These are phyloP conservation scores for Harlomillsia oculata DNA, from an alignment of 1,140 invertebrate species.

Conservation along the genomic window DNA sequence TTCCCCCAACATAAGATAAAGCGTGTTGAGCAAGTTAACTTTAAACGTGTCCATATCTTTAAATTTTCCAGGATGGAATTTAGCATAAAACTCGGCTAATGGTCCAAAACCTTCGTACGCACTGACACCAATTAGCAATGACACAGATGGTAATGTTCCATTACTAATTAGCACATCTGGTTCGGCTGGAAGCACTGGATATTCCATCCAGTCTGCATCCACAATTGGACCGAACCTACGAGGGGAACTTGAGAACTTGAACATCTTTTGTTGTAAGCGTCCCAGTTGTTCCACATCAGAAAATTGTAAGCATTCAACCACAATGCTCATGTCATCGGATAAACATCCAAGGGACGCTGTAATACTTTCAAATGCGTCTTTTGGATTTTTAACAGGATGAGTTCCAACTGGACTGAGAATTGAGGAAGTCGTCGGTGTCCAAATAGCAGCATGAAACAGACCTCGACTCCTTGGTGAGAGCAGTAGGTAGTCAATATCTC, in stretches of 20 bases:
- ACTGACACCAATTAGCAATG: slow-evolving; percentile 17
- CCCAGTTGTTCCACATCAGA: not conserved
- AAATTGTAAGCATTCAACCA: not conserved
- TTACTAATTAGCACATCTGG: slow-evolving; percentile 7
- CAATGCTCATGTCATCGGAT: not conserved
- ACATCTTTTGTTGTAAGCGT: not conserved
- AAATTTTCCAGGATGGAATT: not conserved
- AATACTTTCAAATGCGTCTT: not conserved
- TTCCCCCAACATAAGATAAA: slow-evolving; percentile 8
- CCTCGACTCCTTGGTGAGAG: not conserved
- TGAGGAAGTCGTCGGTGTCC: slow-evolving; percentile 9
- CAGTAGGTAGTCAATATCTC: slow-evolving; percentile 52
- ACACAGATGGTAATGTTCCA: slow-evolving; percentile 13
- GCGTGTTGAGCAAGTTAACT: not conserved
- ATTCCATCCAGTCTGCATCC: not conserved
- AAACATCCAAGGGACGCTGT: not conserved
- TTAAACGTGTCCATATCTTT: not conserved
- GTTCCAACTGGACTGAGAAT: slow-evolving; percentile 5
- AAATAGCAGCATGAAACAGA: slow-evolving; percentile 14
- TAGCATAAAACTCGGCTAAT: slow-evolving; percentile 22
- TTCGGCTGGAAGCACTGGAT: not conserved
- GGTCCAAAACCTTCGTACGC: slow-evolving; percentile 19
- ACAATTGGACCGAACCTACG: not conserved
- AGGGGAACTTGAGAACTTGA: slow-evolving; percentile 4
- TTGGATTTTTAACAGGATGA: not conserved